Evolutionary conservation across 1,140 invertebrate species (phyloP), one percentile per base, ranked within the genome.

Genomic region (Hylaeus volcanicus): DNA sequence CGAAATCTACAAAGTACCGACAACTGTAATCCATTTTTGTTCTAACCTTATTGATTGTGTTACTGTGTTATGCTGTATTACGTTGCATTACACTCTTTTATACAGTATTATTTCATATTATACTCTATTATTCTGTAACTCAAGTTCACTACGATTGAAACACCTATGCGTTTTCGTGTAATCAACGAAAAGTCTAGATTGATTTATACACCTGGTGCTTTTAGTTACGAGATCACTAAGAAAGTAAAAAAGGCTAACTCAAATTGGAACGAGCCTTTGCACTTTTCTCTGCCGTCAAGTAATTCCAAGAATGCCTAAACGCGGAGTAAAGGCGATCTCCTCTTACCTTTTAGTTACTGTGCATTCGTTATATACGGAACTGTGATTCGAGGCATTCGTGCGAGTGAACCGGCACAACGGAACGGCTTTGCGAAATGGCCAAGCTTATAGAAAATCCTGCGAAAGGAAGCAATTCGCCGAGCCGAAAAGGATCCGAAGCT

Each of bases 401-500:
- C 83, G 83, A 83, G 69, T 60, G 61, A 61, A 64, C 63, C 60
- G 53, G 74, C 75, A 87, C 80, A 83, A 83, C 80, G 74, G 83
- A 85, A 84, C 74, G 83, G 79, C 80, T 84, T 86, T 74, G 70
- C 74, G 80, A 83, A 89, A 88, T 89, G 80, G 88, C 87, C 85
- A 74, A 86, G 82, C 78, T 85, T 88, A 87, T 85, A 85, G 86
- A 88, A 88, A 87, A 89, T 88, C 81, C 81, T 69, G 65, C 80
- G 71, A 88, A 87, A 87, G 86, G 82, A 87, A 89, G 77, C 84
- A 80, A 83, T 81, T 74, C 79, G 71, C 80, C 78, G 69, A 82
- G 77, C 81, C 74, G 85, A 86, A 82, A 82, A 69, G 81, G 79
- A 86, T 84, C 81, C 86, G 86, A 75, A 63, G 88, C 86, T 76